Base-by-base conservation (phyloP, 2,113 vertebrate species). In the Stictonetta naevosa region DNA sequence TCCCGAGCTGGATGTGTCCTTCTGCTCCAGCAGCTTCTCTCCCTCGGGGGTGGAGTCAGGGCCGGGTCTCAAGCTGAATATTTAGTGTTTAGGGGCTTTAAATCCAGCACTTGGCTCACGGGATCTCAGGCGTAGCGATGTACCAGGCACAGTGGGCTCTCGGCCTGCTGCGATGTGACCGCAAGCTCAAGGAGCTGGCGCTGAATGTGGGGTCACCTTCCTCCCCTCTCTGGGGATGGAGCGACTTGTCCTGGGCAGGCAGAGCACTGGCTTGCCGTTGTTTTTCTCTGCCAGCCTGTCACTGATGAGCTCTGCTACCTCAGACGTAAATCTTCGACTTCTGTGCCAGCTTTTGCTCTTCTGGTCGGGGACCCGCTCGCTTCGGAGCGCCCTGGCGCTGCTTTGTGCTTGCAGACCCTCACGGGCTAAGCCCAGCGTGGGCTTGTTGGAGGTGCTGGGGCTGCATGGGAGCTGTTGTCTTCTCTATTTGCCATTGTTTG, bases 41-140 rank as follows among this genome's bases (percentile, higher is more conserved):
- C 53, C 64, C 60, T 33, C 23, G 0, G 80, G 59, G 50, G 46
- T 69, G 62, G 50, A 6, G 26, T 25, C 3, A 2, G 58, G 55
- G 8, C 7, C 25, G 71, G 31, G 11, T 53, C 62, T 75, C 15
- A 5, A 2, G 4, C 36, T 29, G 23, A 44, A 6, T 36, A 29
- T 55, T 69, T 26, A 3, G 20, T 50, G 71, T 46, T 67, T 20
- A 7, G 68, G n/a, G 59, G 64, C 14, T 67, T 67, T 23, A 33
- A 48, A 33, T 28, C 20, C 33, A 38, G 48, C 36, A 1, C 34
- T 69, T 13, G 16, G 33, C 9, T 53, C 20, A 26, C 18, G 10
- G 13, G 13, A 10, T 25, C 33, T 60, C 13, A 7, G 63, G 28
- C 0, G 3, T 2, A 26, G 42, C 1, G 8, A 17, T 10, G 29